A percentile compares a stretch with the other conserved stretches of the same genome.
Evolutionary conservation across 2,113 vertebrate genomes (phyloP).

Genomic region (Ochotona princeps): DNA sequence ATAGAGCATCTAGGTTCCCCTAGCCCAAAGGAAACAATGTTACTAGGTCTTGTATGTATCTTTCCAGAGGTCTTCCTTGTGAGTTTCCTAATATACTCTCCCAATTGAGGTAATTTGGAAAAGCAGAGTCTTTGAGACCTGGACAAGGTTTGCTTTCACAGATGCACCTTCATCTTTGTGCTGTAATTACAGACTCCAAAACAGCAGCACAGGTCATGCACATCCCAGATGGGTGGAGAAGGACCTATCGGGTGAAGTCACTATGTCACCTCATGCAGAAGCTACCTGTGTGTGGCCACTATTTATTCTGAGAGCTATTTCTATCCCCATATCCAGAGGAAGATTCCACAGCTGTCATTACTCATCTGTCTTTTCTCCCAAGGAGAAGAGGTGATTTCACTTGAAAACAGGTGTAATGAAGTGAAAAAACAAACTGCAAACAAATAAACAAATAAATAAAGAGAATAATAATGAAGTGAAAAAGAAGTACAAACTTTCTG

Average conservation of each 20-base stretch:
- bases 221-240: constrained; percentile 61
- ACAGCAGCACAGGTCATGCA: constrained; percentile 17
- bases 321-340: constrained; percentile 70
- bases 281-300: constrained; percentile 73
- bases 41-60: constrained; percentile 24
- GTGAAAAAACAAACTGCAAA: constrained; percentile 68
- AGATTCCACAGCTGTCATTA: constrained; percentile 67
- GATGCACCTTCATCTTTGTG: constrained; percentile 41
- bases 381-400: constrained; percentile 63
- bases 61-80: constrained; percentile 60
- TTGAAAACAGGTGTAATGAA: constrained; percentile 81
- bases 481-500: constrained; percentile 55
- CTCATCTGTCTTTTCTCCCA: constrained; percentile 71
- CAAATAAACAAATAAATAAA: constrained; percentile 41
- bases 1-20: neutral
- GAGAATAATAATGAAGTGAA: constrained; percentile 52
- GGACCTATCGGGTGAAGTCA: constrained; percentile 67
- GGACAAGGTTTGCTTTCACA: constrained; percentile 74
- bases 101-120: constrained; percentile 57
- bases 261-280: constrained; percentile 68
- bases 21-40: constrained; percentile 32
- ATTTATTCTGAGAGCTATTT: constrained; percentile 78
- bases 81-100: constrained; percentile 37
- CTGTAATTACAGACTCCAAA: constrained; percentile 50
- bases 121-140: constrained; percentile 35